Evolutionary conservation across 2,888 invertebrate species (phyloP), one percentile per base, ranked within the genome.

Genomic region (Bellardia pandia): DNA sequence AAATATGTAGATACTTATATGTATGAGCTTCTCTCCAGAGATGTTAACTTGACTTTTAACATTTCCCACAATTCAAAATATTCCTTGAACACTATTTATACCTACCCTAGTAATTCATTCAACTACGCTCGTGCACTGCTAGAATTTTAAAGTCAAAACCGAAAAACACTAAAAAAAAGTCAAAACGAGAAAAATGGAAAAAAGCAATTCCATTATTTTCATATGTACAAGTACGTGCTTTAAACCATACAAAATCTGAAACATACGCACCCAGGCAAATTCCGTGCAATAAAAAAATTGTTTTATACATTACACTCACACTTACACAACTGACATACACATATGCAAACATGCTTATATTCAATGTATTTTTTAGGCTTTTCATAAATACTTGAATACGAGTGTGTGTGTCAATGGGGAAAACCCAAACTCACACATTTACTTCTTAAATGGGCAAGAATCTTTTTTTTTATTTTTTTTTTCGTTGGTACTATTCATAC

Each of bases 201-300:
- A 74, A 86, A 72, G 48, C 81, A 85, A 81, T 87, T 81, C 81
- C 84, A 85, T 84, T 86, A 86, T 84, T 81, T 85, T 87, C 64
- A 87, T 74, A 56, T 69, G 87, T 78, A 78, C 66, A 53, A 66
- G 74, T 81, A 81, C 87, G 87, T 87, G 87, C 81, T 81, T 78
- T 81, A 75, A 87, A 81, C 80, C 87, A 80, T 72, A 72, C 51
- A 71, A 86, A 86, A 80, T 86, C 62, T 53, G 4, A 56, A 78
- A 69, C 87, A 85, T 75, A 85, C 87, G 87, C 87, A 87, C 76
- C 58, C 86, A 76, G 64, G 74, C 66, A 66, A 79, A 62, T 76
- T 62, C 40, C 53, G 7, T 45, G 30, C 69, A 81, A 66, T 48
- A 66, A 74, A 81, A 74, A 40, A 53, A 60, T 51, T 69, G 37